A percentile compares a stretch with the other conserved stretches of the same genome.
Conservation (phyloP, 1,140 invertebrate genomes). For the Ostrea denselamellosa region DNA sequence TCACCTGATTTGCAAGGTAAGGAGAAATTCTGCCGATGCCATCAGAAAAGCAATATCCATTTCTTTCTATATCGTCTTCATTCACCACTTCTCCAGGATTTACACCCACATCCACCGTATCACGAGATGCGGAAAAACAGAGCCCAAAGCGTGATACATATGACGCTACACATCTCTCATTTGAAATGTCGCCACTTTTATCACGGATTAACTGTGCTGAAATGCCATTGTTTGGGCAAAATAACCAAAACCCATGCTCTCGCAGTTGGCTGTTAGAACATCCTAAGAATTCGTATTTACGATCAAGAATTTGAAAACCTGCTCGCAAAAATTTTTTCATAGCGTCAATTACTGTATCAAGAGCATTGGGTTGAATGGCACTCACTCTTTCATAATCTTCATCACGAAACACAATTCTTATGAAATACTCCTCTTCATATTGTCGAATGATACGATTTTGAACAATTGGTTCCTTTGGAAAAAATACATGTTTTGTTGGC, state of each 20-base stretch:
- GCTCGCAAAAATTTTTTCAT: background rate
- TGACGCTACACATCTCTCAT: conserved; percentile 38
- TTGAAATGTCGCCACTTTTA: background rate
- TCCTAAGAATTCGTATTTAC: conserved; percentile 36
- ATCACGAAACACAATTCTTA: conserved; percentile 43
- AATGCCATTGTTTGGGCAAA: conserved; percentile 15
- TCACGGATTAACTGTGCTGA: conserved; percentile 32
- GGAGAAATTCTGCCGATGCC: conserved; percentile 42
- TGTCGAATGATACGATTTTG: conserved; percentile 44
- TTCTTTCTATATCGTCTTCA: background rate
- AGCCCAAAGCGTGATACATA: conserved; percentile 46
- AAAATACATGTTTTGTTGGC: conserved; percentile 26
- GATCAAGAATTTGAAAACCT: conserved; percentile 26
- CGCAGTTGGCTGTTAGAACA: conserved; percentile 45
- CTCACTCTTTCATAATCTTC: conserved; percentile 43
- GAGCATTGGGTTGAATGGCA: background rate
- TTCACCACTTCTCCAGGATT: background rate
- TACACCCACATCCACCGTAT: conserved; percentile 21
- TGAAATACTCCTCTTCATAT: conserved; percentile 41
- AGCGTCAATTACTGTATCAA: background rate
- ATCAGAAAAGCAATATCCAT: conserved; percentile 38
- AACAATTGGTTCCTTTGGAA: conserved; percentile 33
- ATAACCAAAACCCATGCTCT: conserved; percentile 47
- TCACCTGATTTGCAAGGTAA: conserved; percentile 22
- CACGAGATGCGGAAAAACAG: conserved; percentile 37